These are phyloP conservation scores for Isichthys henryi DNA, from an alignment of 2,113 vertebrate species.

Conservation along the genomic window DNA sequence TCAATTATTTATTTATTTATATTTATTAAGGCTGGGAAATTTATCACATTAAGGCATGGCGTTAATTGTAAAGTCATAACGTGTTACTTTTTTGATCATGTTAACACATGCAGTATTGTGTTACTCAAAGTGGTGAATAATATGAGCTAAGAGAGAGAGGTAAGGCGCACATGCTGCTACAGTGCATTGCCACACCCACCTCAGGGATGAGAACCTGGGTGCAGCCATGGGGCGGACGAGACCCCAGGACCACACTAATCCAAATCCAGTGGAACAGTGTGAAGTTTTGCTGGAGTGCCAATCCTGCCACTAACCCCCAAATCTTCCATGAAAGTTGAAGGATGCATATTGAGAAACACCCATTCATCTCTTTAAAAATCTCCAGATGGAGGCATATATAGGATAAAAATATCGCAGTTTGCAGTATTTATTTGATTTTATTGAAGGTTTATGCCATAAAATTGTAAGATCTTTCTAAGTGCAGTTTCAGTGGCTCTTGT, in stretches of 20 bases:
- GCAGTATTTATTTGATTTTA: not conserved
- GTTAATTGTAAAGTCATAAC: not conserved
- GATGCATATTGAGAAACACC: not conserved
- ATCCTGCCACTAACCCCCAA: too few relatives aligned
- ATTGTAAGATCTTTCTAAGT: not conserved
- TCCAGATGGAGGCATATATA: not conserved
- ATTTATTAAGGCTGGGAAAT: not conserved
- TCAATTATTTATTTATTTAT: not conserved
- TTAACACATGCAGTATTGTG: not conserved
- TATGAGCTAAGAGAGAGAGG: not conserved
- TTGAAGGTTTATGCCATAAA: not conserved
- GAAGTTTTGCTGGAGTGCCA: too few relatives aligned
- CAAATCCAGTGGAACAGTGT: too few relatives aligned
- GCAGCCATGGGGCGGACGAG: too few relatives aligned
- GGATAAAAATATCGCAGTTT: not conserved
- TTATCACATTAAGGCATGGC: not conserved
- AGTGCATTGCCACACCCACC: too few relatives aligned
- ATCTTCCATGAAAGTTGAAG: not conserved
- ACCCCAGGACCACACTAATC: too few relatives aligned
- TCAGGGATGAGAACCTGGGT: too few relatives aligned
- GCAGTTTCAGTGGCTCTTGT: not conserved
- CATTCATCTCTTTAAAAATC: not conserved
- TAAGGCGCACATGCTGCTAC: too few relatives aligned
- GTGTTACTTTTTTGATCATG: not conserved
- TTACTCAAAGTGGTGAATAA: not conserved